Evolutionary conservation across 64 coral and sea anemone genomes (phyloP), one percentile per base, ranked within the genome.

Genomic region (Porites lutea): DNA sequence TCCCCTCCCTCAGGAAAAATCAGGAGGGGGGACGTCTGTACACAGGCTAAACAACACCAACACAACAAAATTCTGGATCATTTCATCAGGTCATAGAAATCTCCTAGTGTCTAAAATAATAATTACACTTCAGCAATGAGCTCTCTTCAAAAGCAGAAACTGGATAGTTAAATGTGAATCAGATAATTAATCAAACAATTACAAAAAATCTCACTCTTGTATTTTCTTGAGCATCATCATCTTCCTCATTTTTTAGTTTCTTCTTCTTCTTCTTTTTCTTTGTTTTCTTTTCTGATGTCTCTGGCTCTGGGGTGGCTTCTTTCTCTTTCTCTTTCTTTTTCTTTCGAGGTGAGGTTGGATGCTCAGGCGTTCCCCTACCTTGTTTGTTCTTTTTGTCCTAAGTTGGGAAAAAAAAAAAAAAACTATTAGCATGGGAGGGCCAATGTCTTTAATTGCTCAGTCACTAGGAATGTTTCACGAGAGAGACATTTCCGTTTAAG

Each of bases 231-330:
- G 14, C 18, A 51, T 75, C 60, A 47, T 79, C 48, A 45, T 47
- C 59, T 52, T 63, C 59, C 72, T 55, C 71, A 3, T 65, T 2
- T 68, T 79, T 60, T 22, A 8, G 19, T 64, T 88, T 83, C 85
- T 96, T 96, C 51, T 92, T 92, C 46, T 89, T 94, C 66, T 90
- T 95, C 16, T 90, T 92, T 48, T 83, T 95, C 71, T 92, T 95
- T 51, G 78, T 95, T 78, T 15, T 27, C 45, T 83, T 95, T 8
- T 82, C 81, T 62, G 82, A 52, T 46, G 82, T 50, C 10, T 50
- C 87, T 2, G 88, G 82, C 18, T 95, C 89, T 46, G 89, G 65
- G 64, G 52, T 75, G n/a, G 37, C 74, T 27, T 54, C 64, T 74
- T 68, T 82, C 18, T 54, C 64, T 65, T 68, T 88, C 12, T 59